Base-by-base conservation (phyloP, 2,888 invertebrate genomes). In the Barypeithes pellucidus region DNA sequence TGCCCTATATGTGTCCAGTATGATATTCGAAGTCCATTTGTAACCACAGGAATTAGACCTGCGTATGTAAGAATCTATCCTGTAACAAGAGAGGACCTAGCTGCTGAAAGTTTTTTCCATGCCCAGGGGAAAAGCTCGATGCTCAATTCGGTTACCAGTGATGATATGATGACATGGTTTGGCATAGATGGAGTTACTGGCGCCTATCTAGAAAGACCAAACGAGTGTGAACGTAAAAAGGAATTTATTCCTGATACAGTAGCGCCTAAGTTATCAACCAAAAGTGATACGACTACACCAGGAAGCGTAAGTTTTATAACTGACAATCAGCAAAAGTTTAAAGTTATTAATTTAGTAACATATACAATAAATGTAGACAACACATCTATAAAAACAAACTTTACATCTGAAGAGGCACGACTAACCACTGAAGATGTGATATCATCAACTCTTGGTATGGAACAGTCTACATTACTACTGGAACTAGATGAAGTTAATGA, bases 81-180 rank as follows among this genome's bases (percentile, higher is more conserved):
- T 1, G 89, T 90, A 0, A 88, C 88, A 0, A 84, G 91, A 75
- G 89, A 90, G 72, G 91, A 91, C 78, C 83, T 91, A 57, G 90
- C 90, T 0, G 90, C 91, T 0, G 91, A 91, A 82, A 89, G 89
- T 3, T 90, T 91, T 82, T 91, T 91, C 87, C 91, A 91, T 69
- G 89, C 90, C 0, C 86, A 87, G 78, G 86, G 87, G 54, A 89
- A 89, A n/a, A 91, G 91, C 76, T 89, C 89, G 11, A 84, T 91
- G 36, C 85, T 91, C 0, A 87, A 88, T 79, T 90, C 89, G 7
- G 90, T 91, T 33, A 90, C 90, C 12, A 90, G 90, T 67, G 91
- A 91, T 78, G 91, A 91, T 79, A 87, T 91, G 18, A 90, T 91
- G 33, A 91, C 91, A 2, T 91, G 91, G 91, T 91, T 91, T 78